Base-by-base conservation (phyloP, 2,888 invertebrate species). In the Megaustenia siamemsis region DNA sequence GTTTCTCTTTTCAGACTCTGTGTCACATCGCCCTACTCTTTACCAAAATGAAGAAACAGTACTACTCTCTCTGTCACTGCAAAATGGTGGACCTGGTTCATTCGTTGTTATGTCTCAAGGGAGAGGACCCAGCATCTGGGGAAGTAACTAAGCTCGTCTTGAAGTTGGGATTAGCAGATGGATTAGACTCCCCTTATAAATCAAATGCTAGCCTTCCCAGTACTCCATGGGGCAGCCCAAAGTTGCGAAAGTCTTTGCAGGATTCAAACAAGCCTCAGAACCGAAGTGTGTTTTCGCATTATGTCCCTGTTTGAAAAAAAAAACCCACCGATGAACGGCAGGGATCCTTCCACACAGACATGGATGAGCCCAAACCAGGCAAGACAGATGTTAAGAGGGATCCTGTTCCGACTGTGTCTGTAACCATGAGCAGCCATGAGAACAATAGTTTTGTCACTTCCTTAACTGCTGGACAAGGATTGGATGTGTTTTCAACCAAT, bases 281-380 rank as follows among this genome's bases (percentile, higher is more conserved):
- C n/a, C 43, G 77, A 2, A 40, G 60, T 18, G 82, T n/a, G 87
- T 0, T 82, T 87, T 66, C 49, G 84, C 18, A 87, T 91, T 45
- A 88, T 91, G 84, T 91, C 91, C 12, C 77, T 92, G 18, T 91
- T 92, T 89, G 92, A 91, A 73, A 87, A 89, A 73, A 91, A 91
- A 82, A 89, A 86, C 68, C 89, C 89, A 2, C 89, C 90, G 88
- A 90, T 56, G 90, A 89, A 69, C 88, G 89, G 49, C 88, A 89
- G 76, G 89, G 90, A 86, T 88, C 90, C 56, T 91, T 91, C 87
- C 91, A 90, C 87, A 90, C 90, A 32, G 91, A 90, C 53, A 49
- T 77, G 21, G 75, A 71, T n/a, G 80, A 69, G n/a, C 24, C 49
- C 3, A 53, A 53, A 15, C 35, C 18, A 24, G 76, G 28, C 5